A percentile compares a stretch with the other conserved stretches of the same genome.
Evolutionary conservation across 2,113 vertebrate genomes (phyloP).

Genomic region (Neolamprologus kungweensis): DNA sequence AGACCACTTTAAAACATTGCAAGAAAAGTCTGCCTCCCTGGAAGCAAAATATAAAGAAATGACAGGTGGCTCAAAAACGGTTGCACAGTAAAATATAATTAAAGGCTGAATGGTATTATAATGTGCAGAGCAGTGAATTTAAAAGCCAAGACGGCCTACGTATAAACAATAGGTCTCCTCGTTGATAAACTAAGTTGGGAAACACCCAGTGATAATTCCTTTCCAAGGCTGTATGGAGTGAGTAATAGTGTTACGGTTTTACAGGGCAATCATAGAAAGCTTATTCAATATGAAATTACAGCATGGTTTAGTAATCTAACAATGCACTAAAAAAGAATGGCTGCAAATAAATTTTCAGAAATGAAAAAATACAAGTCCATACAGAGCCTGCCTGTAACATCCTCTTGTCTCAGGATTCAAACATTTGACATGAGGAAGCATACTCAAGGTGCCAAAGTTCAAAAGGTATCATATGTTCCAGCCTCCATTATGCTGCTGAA

Average conservation of each 20-base stretch:
- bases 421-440: neutral
- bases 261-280: neutral
- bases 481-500: neutral
- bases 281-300: neutral
- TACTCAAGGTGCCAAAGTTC: neutral
- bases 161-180: neutral
- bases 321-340: neutral
- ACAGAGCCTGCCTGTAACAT: neutral
- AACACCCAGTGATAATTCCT: neutral
- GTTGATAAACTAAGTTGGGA: neutral
- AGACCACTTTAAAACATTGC: neutral
- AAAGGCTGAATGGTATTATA: neutral
- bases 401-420: neutral
- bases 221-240: neutral
- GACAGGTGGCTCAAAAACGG: neutral
- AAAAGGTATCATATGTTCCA: neutral
- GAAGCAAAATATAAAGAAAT: neutral
- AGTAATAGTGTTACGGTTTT: neutral
- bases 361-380: neutral
- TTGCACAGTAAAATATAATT: neutral
- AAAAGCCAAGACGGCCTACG: neutral
- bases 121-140: neutral
- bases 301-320: neutral
- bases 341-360: neutral
- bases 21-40: neutral